phyloP scores from a whole-genome alignment of 2,113 vertebrate species.

The Callipepla californica region DNA sequence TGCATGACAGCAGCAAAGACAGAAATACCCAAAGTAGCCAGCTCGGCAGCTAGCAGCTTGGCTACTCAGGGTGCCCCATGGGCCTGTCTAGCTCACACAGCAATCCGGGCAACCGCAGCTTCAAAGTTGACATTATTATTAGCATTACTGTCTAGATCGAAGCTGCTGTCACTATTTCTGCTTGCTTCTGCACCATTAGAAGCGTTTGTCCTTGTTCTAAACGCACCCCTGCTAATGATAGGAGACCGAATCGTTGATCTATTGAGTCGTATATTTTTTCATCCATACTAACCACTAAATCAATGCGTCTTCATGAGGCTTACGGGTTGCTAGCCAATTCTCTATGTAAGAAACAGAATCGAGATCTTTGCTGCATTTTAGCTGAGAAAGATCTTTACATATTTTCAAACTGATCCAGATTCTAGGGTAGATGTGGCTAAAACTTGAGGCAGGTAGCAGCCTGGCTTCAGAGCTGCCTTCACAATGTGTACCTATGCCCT shows the following conservation, averaged over 20 bases:
- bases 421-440: not conserved
- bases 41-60: not conserved
- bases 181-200: not conserved
- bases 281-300: not conserved
- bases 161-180: not conserved
- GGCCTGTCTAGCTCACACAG: not conserved
- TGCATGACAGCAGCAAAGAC: not conserved
- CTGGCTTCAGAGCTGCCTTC: not conserved
- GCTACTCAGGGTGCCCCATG: not conserved
- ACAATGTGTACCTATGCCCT: not conserved
- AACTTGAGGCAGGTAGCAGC: not conserved
- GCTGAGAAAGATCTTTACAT: not conserved
- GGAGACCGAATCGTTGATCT: constrained; percentile 34
- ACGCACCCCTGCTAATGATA: not conserved
- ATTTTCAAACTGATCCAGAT: not conserved
- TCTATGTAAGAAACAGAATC: not conserved
- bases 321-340: constrained; percentile 24
- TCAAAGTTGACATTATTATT: not conserved
- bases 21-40: not conserved
- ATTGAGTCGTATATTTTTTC: not conserved
- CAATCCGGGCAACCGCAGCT: not conserved
- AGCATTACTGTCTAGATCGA: not conserved
- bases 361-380: not conserved
- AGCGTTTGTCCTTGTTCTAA: constrained; percentile 24
- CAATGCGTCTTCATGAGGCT: not conserved